These are phyloP conservation scores for Pleuronectes platessa DNA, from an alignment of 2,113 vertebrate genomes.

Conservation along the genomic window DNA sequence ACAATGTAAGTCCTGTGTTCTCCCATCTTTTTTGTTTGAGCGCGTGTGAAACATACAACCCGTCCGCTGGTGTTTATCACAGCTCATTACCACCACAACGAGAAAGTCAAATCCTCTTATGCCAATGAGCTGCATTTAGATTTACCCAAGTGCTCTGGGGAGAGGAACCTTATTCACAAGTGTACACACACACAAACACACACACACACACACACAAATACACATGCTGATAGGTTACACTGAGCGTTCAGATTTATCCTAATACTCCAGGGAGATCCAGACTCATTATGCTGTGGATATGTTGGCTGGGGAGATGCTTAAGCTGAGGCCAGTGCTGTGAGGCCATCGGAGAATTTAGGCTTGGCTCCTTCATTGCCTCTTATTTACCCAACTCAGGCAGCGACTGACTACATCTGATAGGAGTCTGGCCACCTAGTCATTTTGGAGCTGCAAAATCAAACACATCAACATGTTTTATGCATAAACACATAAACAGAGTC, in stretches of 20 bases:
- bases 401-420: constrained; percentile 60
- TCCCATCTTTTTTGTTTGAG: constrained; percentile 47
- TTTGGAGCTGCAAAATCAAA: constrained; percentile 60
- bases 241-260: constrained; percentile 68
- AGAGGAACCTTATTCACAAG: constrained; percentile 51
- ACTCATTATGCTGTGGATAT: constrained; percentile 71
- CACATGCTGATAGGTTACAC: constrained; percentile 62
- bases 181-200: constrained; percentile 24
- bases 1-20: constrained; percentile 58
- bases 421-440: constrained; percentile 59
- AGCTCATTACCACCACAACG: constrained; percentile 75
- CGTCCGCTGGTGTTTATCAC: constrained; percentile 73
- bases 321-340: constrained; percentile 64
- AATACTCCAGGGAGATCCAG: constrained; percentile 64
- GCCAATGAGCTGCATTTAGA: constrained; percentile 71
- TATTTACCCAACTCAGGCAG: constrained; percentile 63
- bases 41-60: constrained; percentile 53
- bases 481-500: constrained; percentile 59
- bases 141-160: constrained; percentile 66
- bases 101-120: constrained; percentile 79
- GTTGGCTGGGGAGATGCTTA: constrained; percentile 64
- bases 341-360: constrained; percentile 64
- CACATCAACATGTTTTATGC: constrained; percentile 66
- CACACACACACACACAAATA: background rate
- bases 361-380: constrained; percentile 62